These are phyloP conservation scores for Leptosomus discolor DNA, from an alignment of 2,113 vertebrate genomes.

Conservation along the genomic window DNA sequence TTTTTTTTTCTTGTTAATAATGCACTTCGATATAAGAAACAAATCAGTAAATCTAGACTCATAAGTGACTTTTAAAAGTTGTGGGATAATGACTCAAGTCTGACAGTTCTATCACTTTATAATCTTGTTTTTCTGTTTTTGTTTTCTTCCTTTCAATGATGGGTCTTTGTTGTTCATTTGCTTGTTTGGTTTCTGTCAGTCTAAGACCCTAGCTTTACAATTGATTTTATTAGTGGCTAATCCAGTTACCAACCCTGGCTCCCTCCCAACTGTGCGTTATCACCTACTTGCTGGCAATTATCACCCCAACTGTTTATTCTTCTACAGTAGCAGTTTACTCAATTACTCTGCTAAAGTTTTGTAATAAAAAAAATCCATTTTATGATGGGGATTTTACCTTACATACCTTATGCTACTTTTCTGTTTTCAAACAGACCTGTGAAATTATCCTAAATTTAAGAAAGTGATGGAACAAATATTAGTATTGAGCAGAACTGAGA, in stretches of 20 bases:
- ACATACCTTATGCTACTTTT: background rate
- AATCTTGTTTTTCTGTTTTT: background rate
- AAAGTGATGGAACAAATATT: background rate
- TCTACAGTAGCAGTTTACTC: background rate
- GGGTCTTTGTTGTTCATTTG: background rate
- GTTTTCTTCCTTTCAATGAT: background rate
- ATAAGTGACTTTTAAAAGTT: background rate
- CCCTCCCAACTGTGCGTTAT: background rate
- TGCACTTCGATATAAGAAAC: background rate
- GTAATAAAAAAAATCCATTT: background rate
- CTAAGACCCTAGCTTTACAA: background rate
- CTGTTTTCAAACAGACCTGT: background rate
- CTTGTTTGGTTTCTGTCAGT: background rate
- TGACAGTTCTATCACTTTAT: background rate
- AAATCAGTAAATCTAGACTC: background rate
- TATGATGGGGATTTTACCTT: background rate
- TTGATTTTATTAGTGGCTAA: background rate
- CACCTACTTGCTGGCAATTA: background rate
- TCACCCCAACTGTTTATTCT: background rate
- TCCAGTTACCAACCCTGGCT: background rate
- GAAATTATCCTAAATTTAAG: too few species aligned
- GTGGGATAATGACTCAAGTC: background rate
- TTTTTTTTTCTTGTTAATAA: background rate
- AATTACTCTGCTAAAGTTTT: background rate
- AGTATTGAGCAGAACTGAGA: background rate